phyloP scores from a whole-genome alignment of 2,797 vertebrate species.

The Thamnophis elegans region DNA sequence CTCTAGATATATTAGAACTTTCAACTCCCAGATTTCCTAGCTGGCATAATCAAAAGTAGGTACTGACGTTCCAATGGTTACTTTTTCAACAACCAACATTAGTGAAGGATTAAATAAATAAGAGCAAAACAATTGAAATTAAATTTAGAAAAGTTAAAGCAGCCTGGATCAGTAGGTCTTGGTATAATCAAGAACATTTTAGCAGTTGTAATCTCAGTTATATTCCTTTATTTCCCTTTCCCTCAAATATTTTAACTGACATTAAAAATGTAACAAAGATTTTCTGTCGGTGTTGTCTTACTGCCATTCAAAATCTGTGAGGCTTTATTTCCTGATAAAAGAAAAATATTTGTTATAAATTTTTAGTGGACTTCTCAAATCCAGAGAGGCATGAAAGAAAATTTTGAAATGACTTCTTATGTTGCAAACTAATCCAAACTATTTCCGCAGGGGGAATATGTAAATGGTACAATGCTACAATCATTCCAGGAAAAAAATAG shows the following conservation, averaged over 20 bases:
- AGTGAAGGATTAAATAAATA: neutral
- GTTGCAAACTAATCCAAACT: constrained; percentile 71
- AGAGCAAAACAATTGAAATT: neutral
- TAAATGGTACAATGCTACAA: constrained; percentile 69
- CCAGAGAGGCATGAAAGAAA: constrained; percentile 58
- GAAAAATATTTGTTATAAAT: constrained; percentile 56
- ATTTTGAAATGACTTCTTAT: constrained; percentile 71
- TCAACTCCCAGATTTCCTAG: neutral
- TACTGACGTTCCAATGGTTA: neutral
- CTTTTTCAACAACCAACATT: neutral
- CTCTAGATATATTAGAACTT: neutral
- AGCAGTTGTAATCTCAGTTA: neutral
- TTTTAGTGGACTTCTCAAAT: constrained; percentile 53
- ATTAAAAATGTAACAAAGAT: constrained; percentile 22
- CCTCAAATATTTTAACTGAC: neutral
- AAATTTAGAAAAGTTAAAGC: neutral
- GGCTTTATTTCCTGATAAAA: constrained; percentile 56
- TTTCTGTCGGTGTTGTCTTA: constrained; percentile 35
- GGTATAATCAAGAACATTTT: neutral
- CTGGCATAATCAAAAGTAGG: neutral
- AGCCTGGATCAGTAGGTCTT: neutral
- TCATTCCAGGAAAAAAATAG: constrained; percentile 71
- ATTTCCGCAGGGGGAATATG: constrained; percentile 68
- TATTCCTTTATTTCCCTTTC: neutral
- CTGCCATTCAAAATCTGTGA: constrained; percentile 28